A percentile compares a stretch with the other conserved stretches of the same genome.
These are phyloP conservation scores for Anguilla obscura DNA, from an alignment of 2,797 vertebrate genomes.

Conservation along the genomic window DNA sequence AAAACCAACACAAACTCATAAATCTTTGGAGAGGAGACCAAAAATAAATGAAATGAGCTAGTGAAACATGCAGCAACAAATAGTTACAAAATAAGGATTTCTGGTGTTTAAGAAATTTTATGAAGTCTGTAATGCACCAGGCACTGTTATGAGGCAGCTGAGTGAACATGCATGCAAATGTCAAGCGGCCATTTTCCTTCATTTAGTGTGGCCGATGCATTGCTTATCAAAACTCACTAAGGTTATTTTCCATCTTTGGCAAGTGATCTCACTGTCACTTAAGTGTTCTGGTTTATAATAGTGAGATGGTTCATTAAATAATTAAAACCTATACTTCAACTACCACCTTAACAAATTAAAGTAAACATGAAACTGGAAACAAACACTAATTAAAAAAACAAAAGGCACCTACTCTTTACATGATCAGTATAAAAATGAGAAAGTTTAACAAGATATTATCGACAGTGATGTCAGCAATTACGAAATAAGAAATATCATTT, in stretches of 20 bases:
- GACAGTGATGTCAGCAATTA: background rate
- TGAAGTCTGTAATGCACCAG: background rate
- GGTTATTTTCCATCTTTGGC: background rate
- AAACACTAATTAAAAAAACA: background rate
- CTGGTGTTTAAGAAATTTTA: background rate
- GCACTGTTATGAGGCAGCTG: background rate
- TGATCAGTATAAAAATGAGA: background rate
- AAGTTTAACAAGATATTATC: background rate
- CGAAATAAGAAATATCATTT: background rate
- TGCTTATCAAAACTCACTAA: background rate
- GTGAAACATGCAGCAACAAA: background rate
- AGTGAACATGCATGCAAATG: background rate
- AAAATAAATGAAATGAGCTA: background rate
- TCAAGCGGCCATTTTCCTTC: background rate
- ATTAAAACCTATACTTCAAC: background rate
- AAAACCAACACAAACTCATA: background rate
- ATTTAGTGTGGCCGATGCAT: background rate
- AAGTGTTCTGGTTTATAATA: background rate
- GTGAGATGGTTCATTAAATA: background rate
- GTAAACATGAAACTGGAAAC: background rate
- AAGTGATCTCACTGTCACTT: background rate
- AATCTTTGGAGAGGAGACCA: background rate
- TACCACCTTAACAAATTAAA: background rate
- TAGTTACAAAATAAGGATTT: background rate
- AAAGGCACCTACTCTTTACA: background rate